Evolutionary conservation across 2,797 vertebrate genomes (phyloP), one percentile per base, ranked within the genome.

Genomic region (Rhinella marina): DNA sequence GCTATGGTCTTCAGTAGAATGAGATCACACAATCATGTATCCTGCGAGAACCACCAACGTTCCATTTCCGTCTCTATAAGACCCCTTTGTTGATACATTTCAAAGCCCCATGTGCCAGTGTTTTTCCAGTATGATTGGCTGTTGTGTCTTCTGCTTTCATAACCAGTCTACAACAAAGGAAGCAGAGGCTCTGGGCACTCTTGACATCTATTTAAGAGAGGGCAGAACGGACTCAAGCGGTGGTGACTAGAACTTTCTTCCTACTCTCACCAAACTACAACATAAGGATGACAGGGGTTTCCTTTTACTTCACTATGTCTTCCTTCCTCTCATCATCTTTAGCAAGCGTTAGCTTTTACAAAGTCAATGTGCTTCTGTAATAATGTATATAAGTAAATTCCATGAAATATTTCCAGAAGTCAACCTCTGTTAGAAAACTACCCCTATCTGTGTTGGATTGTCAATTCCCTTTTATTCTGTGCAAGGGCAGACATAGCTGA

Each of bases 21-120:
- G 19, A 59, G 54, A 57, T 56, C 27, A 29, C 50, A 85, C 16
- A 64, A 85, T 76, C 72, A 12, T 52, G 41, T 72, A 88, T 84
- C 82, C 73, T 84, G 81, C 80, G 76, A 41, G 8, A 79, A 50
- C 62, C 52, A 84, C 23, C 66, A 52, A 84, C 76, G 84, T 62
- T 79, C 64, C 75, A 72, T 83, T 80, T 88, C 75, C 82, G 80
- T 56, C 54, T 80, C 56, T n/a, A 78, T 76, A 84, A 78, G 84
- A 68, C 29, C 21, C 50, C 75, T 84, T 88, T 84, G 82, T 88
- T 88, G 76, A 84, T 59, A 68, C 59, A 88, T 78, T 88, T 78
- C 82, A 73, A 88, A 84, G 62, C 27, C 13, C 72, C 61, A 84
- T 79, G 75, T 84, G 62, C 32, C 54, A 11, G 29, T 25, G 29